Conservation (phyloP, 30 jellyfish, hydroid and myxozoan species). For the Turritopsis rubra region DNA sequence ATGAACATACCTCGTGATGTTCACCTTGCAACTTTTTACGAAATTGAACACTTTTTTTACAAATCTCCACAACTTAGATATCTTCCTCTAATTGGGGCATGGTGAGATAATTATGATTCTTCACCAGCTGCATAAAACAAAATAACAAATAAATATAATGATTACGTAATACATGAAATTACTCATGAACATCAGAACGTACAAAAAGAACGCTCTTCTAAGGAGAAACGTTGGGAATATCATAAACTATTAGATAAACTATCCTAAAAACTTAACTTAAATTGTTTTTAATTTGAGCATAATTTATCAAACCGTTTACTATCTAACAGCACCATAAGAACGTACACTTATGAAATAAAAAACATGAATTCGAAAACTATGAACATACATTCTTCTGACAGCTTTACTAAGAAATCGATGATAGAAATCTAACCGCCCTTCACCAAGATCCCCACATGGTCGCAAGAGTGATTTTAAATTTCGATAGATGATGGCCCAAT, state of each 20-base stretch:
- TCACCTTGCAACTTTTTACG: constrained; percentile 58
- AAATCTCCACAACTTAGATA: constrained; percentile 65
- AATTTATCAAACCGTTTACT: too few relatives aligned
- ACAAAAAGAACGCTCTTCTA: not conserved
- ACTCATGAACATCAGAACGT: not conserved
- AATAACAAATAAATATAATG: too few relatives aligned
- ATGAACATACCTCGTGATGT: constrained; percentile 57
- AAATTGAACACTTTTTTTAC: constrained; percentile 49
- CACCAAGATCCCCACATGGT: constrained; percentile 98
- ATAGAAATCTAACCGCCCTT: constrained; percentile 91
- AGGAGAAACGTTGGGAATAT: not conserved
- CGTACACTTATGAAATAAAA: too few relatives aligned
- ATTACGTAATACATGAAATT: too few relatives aligned
- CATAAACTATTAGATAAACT: too few relatives aligned
- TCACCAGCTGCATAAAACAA: constrained; percentile 51
- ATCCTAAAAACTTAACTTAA: too few relatives aligned
- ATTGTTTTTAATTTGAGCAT: too few relatives aligned
- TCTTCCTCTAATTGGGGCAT: constrained; percentile 73
- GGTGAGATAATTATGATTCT: constrained; percentile 78
- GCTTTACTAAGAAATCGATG: constrained; percentile 97
- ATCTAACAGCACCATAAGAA: too few relatives aligned
- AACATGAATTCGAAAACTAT: not conserved
- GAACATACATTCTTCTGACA: constrained; percentile 76
- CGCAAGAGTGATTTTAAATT: constrained; percentile 71
- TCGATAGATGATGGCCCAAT: constrained; percentile 92